These are phyloP conservation scores for Mobula hypostoma DNA, from an alignment of 2,113 vertebrate genomes.

Conservation along the genomic window DNA sequence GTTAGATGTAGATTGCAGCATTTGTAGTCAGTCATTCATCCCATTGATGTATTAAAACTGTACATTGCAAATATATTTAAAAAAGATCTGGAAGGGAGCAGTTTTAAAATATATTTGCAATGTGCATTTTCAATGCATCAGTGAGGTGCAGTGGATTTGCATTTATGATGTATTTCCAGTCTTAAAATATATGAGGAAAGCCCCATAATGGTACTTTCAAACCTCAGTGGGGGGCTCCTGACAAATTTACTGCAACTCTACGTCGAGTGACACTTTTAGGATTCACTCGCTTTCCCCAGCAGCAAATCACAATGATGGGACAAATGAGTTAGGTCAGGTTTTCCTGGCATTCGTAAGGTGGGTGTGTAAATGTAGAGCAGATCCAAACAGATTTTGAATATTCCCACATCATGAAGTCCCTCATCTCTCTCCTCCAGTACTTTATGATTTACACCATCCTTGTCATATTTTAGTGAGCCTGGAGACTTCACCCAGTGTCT, in stretches of 20 bases:
- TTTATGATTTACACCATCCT: background rate
- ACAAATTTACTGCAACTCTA: background rate
- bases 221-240: background rate
- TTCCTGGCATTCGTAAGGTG: background rate
- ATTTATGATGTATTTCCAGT: conserved; percentile 18
- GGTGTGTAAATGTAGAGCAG: background rate
- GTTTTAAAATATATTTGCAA: background rate
- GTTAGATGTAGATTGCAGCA: no score
- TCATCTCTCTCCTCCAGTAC: background rate
- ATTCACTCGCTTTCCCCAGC: background rate
- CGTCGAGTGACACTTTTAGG: background rate
- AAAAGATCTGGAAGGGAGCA: background rate
- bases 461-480: conserved; percentile 11
- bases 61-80: no score
- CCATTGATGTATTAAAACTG: no score
- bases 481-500: conserved; percentile 24
- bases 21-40: no score
- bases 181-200: background rate
- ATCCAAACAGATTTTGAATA: background rate
- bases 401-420: background rate
- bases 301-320: conserved; percentile 22
- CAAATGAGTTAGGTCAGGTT: conserved; percentile 8
- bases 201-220: conserved; percentile 22
- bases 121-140: conserved; percentile 22
- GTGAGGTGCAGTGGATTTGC: conserved; percentile 27